Base-by-base conservation (phyloP, 2,888 invertebrate genomes). In the Caenorhabditis drosophilae region DNA sequence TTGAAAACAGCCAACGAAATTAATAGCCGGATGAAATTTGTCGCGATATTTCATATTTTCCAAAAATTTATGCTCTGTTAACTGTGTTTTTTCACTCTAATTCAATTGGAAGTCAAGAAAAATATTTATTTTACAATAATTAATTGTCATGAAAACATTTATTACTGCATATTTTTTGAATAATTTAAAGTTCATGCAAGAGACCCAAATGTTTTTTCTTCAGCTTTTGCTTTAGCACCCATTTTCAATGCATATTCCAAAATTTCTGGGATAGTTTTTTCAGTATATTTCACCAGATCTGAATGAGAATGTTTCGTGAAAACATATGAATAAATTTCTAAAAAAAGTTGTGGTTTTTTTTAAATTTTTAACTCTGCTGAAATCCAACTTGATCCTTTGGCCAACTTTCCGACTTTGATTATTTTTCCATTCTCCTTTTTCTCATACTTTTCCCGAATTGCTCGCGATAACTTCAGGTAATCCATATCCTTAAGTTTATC, bases 401-500 rank as follows among this genome's bases (percentile, higher is more conserved):
- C 48, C 34, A 64, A 22, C 34, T 64, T 64, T n/a, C 59, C 66
- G 2, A 18, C 12, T 18, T 52, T 59, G 0, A 36, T 27, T 6
- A 48, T 11, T 35, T 15, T 25, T 9, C 22, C 34, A 38, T 58
- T 46, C 4, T 48, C 25, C n/a, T 48, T 52, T 12, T 60, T 60
- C 0, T 57, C 54, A 34, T 67, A 67, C 23, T 67, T 67, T 25
- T 67, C 67, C 0, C 67, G 47, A 20, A 67, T 67, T 0, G 67
- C 67, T 47, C 67, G 31, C 3, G 67, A 55, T 2, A 67, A 23
- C 50, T 67, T 67, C 26, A 52, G 46, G 23, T 60, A 60, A 23
- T 54, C 51, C 67, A 67, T 67, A 9, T 67, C 52, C 50, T 62
- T 23, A 41, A 55, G 53, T n/a, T n/a, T n/a, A n/a, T n/a, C n/a